Conservation (phyloP, 2,113 vertebrate genomes). For the Platycercus adscitus region DNA sequence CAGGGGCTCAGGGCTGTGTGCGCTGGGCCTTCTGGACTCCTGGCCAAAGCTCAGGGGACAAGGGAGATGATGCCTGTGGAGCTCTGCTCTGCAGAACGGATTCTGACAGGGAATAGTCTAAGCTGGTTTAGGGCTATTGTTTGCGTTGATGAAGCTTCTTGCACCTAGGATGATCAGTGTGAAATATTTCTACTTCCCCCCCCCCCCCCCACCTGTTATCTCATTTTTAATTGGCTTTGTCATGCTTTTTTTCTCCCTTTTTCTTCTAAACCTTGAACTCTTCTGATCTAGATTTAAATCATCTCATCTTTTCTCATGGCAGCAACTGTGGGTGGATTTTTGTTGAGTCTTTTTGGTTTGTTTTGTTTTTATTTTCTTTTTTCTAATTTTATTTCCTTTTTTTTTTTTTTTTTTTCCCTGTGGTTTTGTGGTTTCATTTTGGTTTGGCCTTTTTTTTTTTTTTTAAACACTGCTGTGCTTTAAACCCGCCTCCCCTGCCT, state of each 20-base stretch:
- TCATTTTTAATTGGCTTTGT: not conserved
- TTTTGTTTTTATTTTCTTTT: not conserved
- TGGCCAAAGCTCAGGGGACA: rapidly evolving
- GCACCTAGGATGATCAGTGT: not conserved
- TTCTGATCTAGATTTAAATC: not conserved
- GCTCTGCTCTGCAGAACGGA: not conserved
- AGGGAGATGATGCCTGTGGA: not conserved
- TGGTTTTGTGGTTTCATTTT: too few relatives aligned
- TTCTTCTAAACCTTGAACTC: not conserved
- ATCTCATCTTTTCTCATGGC: not conserved
- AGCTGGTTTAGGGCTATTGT: not conserved
- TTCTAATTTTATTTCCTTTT: not conserved
- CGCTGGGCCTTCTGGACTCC: not conserved
- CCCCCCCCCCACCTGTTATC: not conserved
- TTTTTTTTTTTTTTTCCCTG: not conserved
- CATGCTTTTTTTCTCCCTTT: not conserved
- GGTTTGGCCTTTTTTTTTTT: not conserved
- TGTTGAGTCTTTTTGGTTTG: not conserved
- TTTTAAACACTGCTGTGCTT: not conserved
- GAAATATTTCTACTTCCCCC: not conserved
- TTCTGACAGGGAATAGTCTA: not conserved
- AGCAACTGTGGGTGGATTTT: not conserved
- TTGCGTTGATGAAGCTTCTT: not conserved
- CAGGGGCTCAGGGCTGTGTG: rapidly evolving
- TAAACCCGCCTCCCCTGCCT: constrained; percentile 70